Conservation (phyloP, 2,113 vertebrate genomes). For the Strix uralensis region DNA sequence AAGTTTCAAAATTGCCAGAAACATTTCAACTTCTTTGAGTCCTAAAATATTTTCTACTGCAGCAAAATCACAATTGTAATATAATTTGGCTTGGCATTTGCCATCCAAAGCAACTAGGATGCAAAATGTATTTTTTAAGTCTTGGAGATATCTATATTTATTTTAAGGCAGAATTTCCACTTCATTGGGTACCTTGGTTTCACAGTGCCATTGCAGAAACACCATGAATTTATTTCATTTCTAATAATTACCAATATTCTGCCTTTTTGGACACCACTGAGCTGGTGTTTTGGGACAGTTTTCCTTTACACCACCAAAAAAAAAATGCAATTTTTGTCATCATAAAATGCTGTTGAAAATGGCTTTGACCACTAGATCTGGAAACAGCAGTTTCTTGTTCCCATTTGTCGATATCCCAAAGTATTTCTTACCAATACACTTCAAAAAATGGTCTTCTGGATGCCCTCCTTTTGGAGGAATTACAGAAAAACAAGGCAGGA, state of each 20-base stretch:
- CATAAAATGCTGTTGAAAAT: not conserved
- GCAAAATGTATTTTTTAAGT: not conserved
- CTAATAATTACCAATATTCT: not conserved
- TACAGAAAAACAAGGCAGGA: not conserved
- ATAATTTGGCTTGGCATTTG: conserved; percentile 41
- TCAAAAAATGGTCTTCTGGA: not conserved
- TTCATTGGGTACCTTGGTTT: not conserved
- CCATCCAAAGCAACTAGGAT: not conserved
- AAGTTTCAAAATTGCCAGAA: not conserved
- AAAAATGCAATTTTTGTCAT: not conserved
- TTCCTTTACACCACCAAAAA: not conserved
- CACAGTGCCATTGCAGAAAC: not conserved
- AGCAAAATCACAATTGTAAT: not conserved
- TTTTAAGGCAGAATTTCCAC: not conserved
- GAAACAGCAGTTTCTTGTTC: not conserved
- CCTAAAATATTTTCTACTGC: not conserved
- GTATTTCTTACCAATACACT: not conserved
- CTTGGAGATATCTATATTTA: not conserved
- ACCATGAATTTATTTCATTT: not conserved
- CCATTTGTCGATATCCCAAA: not conserved
- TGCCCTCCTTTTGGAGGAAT: not conserved
- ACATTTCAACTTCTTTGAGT: not conserved
- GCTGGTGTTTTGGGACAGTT: not conserved
- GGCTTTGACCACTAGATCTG: not conserved
- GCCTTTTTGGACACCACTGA: not conserved